phyloP scores from a whole-genome alignment of 2,113 vertebrate species.

The Trogon melanurus region DNA sequence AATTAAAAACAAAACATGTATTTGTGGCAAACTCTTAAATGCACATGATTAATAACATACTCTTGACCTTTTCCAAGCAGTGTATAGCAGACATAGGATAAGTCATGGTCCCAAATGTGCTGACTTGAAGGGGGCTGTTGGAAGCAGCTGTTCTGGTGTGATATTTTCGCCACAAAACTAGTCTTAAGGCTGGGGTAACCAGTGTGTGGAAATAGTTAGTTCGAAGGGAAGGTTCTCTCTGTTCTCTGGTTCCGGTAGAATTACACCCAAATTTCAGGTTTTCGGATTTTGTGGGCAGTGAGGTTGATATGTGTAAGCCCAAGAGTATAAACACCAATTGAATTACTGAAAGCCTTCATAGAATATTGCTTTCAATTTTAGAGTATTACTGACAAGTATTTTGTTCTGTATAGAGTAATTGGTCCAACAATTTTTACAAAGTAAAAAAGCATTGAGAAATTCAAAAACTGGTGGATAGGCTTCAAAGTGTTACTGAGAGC shows the following conservation, averaged over 20 bases:
- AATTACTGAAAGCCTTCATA: neutral
- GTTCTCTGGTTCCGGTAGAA: neutral
- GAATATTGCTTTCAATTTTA: neutral
- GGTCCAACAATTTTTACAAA: neutral
- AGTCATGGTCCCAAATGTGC: neutral
- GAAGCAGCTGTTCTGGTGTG: neutral
- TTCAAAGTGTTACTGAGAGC: neutral
- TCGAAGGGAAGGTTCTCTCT: neutral
- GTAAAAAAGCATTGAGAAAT: neutral
- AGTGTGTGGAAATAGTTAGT: neutral
- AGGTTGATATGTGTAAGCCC: neutral
- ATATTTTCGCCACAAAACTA: neutral
- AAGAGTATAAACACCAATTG: neutral
- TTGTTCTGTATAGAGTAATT: neutral
- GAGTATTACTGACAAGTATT: neutral
- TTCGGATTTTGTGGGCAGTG: neutral
- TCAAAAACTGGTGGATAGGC: neutral
- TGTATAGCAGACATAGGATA: neutral
- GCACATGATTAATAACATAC: neutral
- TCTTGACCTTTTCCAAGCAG: slow-evolving; percentile 1
- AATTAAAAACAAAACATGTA: neutral
- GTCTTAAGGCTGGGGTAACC: neutral
- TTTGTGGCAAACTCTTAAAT: neutral
- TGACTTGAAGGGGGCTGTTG: neutral
- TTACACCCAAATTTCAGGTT: neutral